Evolutionary conservation across 2,888 invertebrate genomes (phyloP), one percentile per base, ranked within the genome.

Genomic region (Gasteruption jaculator): DNA sequence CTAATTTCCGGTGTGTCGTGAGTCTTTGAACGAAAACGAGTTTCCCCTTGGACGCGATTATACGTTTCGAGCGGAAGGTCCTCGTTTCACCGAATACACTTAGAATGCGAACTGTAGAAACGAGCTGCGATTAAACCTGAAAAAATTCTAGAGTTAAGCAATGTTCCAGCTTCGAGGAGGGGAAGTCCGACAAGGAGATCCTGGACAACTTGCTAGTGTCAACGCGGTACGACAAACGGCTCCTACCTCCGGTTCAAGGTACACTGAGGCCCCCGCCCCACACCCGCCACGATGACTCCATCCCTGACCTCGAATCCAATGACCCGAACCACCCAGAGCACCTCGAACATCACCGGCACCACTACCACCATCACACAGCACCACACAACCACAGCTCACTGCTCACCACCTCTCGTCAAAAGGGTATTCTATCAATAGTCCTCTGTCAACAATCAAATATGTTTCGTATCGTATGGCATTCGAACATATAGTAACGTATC

Each of bases 111-210:
- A n/a, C n/a, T n/a, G n/a, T n/a, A n/a, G n/a, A n/a, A n/a, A n/a
- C n/a, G n/a, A n/a, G n/a, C n/a, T n/a, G n/a, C n/a, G n/a, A n/a
- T n/a, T n/a, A n/a, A n/a, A n/a, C n/a, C n/a, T n/a, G n/a, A n/a
- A n/a, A n/a, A n/a, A n/a, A n/a, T n/a, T n/a, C n/a, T n/a, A n/a
- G n/a, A n/a, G n/a, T n/a, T n/a, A n/a, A n/a, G n/a, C n/a, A n/a
- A 46, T 64, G 61, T 79, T 79, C 41, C 79, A 89, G 89, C 76
- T 89, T 89, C 74, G 88, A 87, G 73, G 88, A 89, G 74, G 89
- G 89, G 63, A 89, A 88, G 77, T 90, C 90, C 72, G 90, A 90
- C 80, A 91, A 90, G 76, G 89, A 90, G 76, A 90, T 90, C 73
- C 77, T 92, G 77, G 92, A 92, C 80, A 84, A 89, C 75, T 80